Conservation (phyloP, 2,888 invertebrate genomes). For the Pomacea canaliculata region DNA sequence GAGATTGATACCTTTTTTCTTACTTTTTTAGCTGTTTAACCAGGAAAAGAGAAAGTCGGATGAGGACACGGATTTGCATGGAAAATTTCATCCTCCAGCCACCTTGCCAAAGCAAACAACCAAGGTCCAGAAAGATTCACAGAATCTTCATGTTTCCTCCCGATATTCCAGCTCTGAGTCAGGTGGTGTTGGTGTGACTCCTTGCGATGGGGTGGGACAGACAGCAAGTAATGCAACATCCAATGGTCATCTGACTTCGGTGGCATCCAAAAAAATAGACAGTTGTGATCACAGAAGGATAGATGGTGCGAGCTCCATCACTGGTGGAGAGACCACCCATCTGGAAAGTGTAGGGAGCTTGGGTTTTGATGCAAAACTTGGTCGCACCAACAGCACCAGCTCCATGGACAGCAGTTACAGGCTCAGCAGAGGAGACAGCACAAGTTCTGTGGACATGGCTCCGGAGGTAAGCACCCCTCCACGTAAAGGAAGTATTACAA, state of each 20-base stretch:
- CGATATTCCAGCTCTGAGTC: background rate
- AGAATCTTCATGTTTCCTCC: slow-evolving; percentile 18
- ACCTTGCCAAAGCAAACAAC: slow-evolving; percentile 26
- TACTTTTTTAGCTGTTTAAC: slow-evolving; percentile 26
- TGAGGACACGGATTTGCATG: background rate
- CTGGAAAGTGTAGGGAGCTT: background rate
- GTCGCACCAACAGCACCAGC: slow-evolving; percentile 6
- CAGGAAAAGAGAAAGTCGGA: slow-evolving; percentile 24
- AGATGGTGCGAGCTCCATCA: background rate
- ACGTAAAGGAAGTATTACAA: slow-evolving; percentile 30
- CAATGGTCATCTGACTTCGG: background rate
- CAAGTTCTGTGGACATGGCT: slow-evolving; percentile 13
- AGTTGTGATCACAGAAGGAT: background rate
- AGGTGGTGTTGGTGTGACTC: background rate
- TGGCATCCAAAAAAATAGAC: background rate
- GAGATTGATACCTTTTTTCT: background rate
- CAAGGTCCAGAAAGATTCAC: slow-evolving; percentile 28
- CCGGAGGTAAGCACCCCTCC: background rate
- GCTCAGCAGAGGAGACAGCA: slow-evolving; percentile 18
- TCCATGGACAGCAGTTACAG: slow-evolving; percentile 6
- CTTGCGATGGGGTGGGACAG: background rate
- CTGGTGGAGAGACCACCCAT: background rate
- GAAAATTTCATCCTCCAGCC: background rate
- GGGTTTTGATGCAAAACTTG: background rate
- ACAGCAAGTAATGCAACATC: background rate